Base-by-base conservation (phyloP, 2,113 vertebrate species). In the Steatornis caripensis region DNA sequence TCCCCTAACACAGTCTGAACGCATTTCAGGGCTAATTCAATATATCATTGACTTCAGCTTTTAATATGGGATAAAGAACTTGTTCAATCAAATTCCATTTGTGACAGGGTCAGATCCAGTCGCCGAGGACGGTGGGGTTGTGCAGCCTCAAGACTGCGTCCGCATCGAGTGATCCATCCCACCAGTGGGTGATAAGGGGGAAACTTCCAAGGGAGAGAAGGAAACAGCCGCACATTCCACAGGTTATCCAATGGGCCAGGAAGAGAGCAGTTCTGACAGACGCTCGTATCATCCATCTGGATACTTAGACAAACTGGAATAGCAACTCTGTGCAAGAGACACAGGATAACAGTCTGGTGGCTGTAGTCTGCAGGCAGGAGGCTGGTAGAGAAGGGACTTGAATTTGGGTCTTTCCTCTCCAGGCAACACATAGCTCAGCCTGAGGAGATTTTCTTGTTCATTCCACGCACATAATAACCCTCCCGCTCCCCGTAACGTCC, bases 11-110 rank as follows among this genome's bases (percentile, higher is more conserved):
- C 22, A 29, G n/a, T 72, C 14, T 74, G 74, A 96, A 71, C 89
- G 75, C 66, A 78, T 82, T 96, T 96, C 90, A 95, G 84, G 95
- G 84, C 70, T 87, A 95, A 91, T 94, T 95, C 39, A 71, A 68
- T 43, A 23, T 77, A 82, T 74, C 48, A 86, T 62, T 90, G 75
- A 71, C 83, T 85, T 24, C 64, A 93, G 86, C 21, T 90, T 96
- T 80, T 87, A 36, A 24, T 81, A 55, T 3, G 29, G 61, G 51
- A 45, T 62, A 53, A 95, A 54, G 62, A 34, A 12, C 48, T 61
- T 45, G 32, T 78, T 88, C 43, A 45, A 55, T 29, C 48, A 39
- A 71, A 43, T 65, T 83, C 39, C 24, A 3, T 60, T 65, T 85
- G 57, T 8, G 8, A 8, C 22, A 51, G 53, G 32, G 21, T 84